Evolutionary conservation across 2,113 vertebrate genomes (phyloP).

Genomic region (Sorex fumeus): DNA sequence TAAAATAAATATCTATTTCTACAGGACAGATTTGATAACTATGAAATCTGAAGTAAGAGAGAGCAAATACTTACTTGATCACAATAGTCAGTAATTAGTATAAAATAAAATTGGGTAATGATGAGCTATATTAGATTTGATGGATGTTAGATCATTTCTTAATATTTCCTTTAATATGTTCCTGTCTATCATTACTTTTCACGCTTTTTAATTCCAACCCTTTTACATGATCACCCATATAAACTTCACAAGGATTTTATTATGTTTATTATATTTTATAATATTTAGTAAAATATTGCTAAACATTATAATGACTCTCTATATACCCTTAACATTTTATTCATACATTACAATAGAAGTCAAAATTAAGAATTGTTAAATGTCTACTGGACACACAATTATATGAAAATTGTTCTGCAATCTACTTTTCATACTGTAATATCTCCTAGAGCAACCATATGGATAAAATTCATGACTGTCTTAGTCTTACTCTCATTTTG

Average conservation of each 20-base stretch:
- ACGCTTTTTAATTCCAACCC: not conserved
- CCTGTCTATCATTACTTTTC: not conserved
- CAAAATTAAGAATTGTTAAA: too few relatives aligned
- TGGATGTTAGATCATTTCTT: not conserved
- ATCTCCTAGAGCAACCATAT: not conserved
- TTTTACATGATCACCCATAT: not conserved
- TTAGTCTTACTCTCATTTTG: not conserved
- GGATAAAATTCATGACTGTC: not conserved
- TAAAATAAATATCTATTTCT: not conserved
- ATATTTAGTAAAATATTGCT: not conserved
- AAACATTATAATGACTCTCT: not conserved
- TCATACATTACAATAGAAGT: too few relatives aligned
- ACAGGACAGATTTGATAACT: not conserved
- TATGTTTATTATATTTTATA: too few relatives aligned
- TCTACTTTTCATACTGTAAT: not conserved
- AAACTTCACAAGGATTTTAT: not conserved
- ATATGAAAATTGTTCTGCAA: not conserved
- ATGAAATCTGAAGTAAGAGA: not conserved
- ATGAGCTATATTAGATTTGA: not conserved
- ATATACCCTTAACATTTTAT: not conserved
- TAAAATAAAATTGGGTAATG: not conserved
- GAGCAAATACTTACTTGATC: not conserved
- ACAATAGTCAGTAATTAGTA: slow-evolving; percentile 22
- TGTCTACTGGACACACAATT: not conserved
- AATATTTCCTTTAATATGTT: not conserved